Percentiles rank a stretch among this genome's conserved stretches.
phyloP scores from a whole-genome alignment of 2,888 invertebrate genomes.

The Caenorhabditis sp. region DNA sequence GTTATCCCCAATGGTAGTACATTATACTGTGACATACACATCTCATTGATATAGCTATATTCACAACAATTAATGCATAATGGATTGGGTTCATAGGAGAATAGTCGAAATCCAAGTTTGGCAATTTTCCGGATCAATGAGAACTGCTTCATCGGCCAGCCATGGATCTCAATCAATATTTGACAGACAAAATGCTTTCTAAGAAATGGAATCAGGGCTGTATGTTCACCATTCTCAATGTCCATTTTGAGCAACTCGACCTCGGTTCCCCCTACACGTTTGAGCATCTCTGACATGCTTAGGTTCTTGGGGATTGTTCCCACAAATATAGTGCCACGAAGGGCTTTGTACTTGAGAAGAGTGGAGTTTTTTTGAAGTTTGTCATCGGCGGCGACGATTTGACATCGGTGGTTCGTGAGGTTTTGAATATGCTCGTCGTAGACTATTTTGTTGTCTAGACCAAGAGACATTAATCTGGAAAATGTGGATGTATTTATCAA shows the following conservation, averaged over 20 bases:
- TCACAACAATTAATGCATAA: constrained; percentile 27
- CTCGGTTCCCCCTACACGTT: not conserved
- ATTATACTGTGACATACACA: constrained; percentile 27
- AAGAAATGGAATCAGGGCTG: constrained; percentile 23
- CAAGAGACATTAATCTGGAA: constrained; percentile 29
- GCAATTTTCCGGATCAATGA: constrained; percentile 29
- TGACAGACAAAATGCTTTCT: constrained; percentile 28
- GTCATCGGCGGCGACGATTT: constrained; percentile 25
- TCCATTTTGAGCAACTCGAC: constrained; percentile 42
- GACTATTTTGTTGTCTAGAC: constrained; percentile 23
- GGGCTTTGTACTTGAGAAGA: not conserved
- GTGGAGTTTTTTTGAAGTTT: constrained; percentile 2
- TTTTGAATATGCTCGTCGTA: constrained; percentile 25
- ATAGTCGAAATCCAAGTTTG: constrained; percentile 27
- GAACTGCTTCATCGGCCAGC: constrained; percentile 20
- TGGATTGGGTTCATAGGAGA: constrained; percentile 32
- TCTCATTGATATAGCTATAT: constrained; percentile 39
- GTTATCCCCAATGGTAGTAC: constrained; percentile 23
- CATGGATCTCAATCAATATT: constrained; percentile 45
- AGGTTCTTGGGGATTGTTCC: constrained; percentile 31
- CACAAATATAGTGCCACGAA: not conserved
- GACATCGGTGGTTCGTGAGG: constrained; percentile 15
- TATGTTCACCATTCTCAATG: constrained; percentile 35
- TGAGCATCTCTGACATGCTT: constrained; percentile 17
- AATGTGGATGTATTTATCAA: too few relatives aligned